phyloP scores from a whole-genome alignment of 30 jellyfish, hydroid and myxozoan species.

The Chrysaora quinquecirrha region DNA sequence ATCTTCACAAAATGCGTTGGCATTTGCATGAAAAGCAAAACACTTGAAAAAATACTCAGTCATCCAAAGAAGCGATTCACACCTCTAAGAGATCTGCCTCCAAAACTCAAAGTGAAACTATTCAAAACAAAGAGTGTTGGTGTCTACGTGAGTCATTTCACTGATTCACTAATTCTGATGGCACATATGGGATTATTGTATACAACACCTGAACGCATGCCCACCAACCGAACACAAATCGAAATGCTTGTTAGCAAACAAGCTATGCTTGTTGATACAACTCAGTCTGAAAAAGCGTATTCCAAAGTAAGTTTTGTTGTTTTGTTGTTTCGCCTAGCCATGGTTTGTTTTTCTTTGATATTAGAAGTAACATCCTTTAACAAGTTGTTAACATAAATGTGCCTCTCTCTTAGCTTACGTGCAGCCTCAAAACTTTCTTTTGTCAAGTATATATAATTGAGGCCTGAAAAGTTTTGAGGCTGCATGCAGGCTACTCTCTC shows the following conservation, averaged over 20 bases:
- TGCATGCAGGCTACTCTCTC: no score
- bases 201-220: conserved; percentile 54
- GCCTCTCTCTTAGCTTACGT: no score
- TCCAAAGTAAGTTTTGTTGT: conserved; percentile 53
- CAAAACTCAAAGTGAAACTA: conserved; percentile 69
- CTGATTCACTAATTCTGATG: conserved; percentile 62
- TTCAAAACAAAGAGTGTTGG: conserved; percentile 13
- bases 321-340: neutral
- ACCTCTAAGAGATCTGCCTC: conserved; percentile 80
- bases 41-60: conserved; percentile 58
- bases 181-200: conserved; percentile 88
- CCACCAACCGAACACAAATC: conserved; percentile 63
- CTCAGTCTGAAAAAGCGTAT: conserved; percentile 77
- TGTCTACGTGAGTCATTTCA: conserved; percentile 29
- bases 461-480: no score
- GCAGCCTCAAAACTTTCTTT: no score
- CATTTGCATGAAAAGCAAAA: conserved; percentile 64
- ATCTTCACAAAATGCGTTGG: conserved; percentile 71
- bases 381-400: no score
- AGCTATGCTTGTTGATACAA: conserved; percentile 76
- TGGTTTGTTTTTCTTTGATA: neutral
- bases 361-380: no score
- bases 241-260: conserved; percentile 69
- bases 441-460: no score
- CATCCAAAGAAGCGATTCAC: conserved; percentile 77